phyloP scores from a whole-genome alignment of 2,797 vertebrate species.

The Zenarchopterus dispar region DNA sequence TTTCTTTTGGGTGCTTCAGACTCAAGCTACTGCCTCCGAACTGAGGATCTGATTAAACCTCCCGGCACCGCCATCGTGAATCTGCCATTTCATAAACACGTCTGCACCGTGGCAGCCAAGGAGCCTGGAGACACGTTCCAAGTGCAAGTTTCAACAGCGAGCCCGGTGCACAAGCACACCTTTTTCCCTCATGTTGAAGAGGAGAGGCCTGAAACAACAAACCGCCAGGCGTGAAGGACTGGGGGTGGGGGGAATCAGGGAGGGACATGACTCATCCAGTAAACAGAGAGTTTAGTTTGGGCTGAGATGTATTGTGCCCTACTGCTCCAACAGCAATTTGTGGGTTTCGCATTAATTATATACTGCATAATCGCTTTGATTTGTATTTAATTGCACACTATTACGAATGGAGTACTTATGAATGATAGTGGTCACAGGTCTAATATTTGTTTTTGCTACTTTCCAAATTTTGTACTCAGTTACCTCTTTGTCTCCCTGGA shows the following conservation, averaged over 20 bases:
- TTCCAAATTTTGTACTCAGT: not conserved
- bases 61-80: conserved; percentile 57
- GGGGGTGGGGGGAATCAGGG: conserved; percentile 37
- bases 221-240: conserved; percentile 51
- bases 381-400: conserved; percentile 20
- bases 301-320: conserved; percentile 28
- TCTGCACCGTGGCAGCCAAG: conserved; percentile 49
- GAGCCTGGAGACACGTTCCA: conserved; percentile 60
- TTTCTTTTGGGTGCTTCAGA: not conserved
- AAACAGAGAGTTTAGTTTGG: conserved; percentile 53
- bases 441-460: not conserved
- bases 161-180: conserved; percentile 70
- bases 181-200: conserved; percentile 66
- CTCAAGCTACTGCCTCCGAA: conserved; percentile 20
- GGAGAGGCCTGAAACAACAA: conserved; percentile 79
- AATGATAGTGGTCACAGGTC: conserved; percentile 1
- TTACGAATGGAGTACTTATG: conserved; percentile 21
- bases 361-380: conserved; percentile 5
- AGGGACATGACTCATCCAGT: conserved; percentile 66
- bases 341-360: conserved; percentile 24
- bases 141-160: conserved; percentile 75
- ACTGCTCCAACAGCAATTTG: conserved; percentile 23
- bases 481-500: not conserved
- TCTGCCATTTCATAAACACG: conserved; percentile 69
- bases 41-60: conserved; percentile 44